Evolutionary conservation across 2,797 vertebrate species (phyloP).

Genomic region (Heteromormyrus szaboi): DNA sequence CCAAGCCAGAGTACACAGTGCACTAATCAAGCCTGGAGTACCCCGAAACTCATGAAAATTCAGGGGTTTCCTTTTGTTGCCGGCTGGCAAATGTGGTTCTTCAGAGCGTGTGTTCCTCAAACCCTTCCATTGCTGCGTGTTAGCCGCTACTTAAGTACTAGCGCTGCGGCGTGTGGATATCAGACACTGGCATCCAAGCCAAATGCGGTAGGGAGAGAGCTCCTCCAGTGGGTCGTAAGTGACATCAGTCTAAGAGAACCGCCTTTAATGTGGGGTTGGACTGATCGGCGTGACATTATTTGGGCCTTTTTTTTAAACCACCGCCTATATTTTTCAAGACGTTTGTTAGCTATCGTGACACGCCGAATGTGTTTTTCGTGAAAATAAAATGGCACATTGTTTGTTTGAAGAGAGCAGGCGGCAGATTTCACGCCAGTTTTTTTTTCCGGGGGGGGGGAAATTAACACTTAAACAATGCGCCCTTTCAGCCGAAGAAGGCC

Average conservation of each 20-base stretch:
- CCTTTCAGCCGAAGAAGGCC: constrained; percentile 18
- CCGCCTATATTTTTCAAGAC: background rate
- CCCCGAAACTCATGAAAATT: constrained; percentile 64
- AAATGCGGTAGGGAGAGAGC: background rate
- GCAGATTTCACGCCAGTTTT: constrained; percentile 37
- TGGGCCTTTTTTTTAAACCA: constrained; percentile 22
- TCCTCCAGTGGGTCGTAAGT: background rate
- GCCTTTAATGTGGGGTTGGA: constrained; percentile 34
- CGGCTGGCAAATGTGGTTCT: constrained; percentile 25
- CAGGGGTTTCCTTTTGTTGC: constrained; percentile 51
- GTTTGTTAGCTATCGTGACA: constrained; percentile 41
- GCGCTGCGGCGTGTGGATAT: background rate
- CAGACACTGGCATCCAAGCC: background rate
- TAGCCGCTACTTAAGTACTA: background rate
- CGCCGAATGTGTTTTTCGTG: constrained; percentile 43
- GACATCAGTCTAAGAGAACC: constrained; percentile 47
- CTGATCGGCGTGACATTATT: constrained; percentile 30
- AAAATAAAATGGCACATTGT: constrained; percentile 42
- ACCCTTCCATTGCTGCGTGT: background rate
- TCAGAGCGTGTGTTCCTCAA: background rate
- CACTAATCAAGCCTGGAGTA: constrained; percentile 41
- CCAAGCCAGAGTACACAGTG: constrained; percentile 61
- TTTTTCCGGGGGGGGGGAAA: constrained; percentile 28
- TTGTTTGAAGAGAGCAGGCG: constrained; percentile 40
- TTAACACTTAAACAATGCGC: constrained; percentile 25